phyloP scores from a whole-genome alignment of 2,888 invertebrate species.

The Stenodema calcarata region DNA sequence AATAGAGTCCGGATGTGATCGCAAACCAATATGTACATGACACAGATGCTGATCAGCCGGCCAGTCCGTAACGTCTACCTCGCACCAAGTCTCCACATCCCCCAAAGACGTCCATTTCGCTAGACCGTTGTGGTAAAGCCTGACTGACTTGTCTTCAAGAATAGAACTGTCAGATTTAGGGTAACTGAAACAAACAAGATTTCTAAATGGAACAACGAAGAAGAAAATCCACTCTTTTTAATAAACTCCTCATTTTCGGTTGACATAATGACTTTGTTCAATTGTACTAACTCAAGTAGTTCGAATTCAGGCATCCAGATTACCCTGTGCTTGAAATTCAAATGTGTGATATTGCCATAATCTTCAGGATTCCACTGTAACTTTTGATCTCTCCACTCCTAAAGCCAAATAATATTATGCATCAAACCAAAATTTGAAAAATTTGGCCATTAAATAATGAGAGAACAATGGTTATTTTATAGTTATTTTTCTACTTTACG shows the following conservation, averaged over 20 bases:
- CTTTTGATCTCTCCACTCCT: slow-evolving; percentile 71
- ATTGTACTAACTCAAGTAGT: slow-evolving; percentile 61
- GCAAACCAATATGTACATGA: slow-evolving; percentile 61
- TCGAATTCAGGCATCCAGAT: slow-evolving; percentile 69
- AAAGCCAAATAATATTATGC: slow-evolving; percentile 10
- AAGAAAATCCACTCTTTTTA: too few relatives aligned
- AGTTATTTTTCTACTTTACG: too few relatives aligned
- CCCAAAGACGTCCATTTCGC: slow-evolving; percentile 61
- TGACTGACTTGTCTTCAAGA: slow-evolving; percentile 57
- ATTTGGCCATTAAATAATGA: too few relatives aligned
- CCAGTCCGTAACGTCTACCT: slow-evolving; percentile 61
- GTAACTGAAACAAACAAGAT: background rate
- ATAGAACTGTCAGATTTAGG: slow-evolving; percentile 5
- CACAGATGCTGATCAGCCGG: slow-evolving; percentile 62
- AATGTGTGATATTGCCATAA: slow-evolving; percentile 65
- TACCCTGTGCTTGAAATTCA: slow-evolving; percentile 66
- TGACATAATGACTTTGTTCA: too few relatives aligned
- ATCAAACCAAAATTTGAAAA: too few relatives aligned
- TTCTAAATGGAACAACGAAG: too few relatives aligned
- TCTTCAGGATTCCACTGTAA: slow-evolving; percentile 69
- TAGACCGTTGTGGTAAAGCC: slow-evolving; percentile 59
- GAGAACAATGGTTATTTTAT: too few relatives aligned
- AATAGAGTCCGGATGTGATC: slow-evolving; percentile 57
- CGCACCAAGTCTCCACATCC: slow-evolving; percentile 61
- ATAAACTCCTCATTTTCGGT: too few relatives aligned